Conservation (phyloP, 1,140 invertebrate genomes). For the Penaeus indicus region DNA sequence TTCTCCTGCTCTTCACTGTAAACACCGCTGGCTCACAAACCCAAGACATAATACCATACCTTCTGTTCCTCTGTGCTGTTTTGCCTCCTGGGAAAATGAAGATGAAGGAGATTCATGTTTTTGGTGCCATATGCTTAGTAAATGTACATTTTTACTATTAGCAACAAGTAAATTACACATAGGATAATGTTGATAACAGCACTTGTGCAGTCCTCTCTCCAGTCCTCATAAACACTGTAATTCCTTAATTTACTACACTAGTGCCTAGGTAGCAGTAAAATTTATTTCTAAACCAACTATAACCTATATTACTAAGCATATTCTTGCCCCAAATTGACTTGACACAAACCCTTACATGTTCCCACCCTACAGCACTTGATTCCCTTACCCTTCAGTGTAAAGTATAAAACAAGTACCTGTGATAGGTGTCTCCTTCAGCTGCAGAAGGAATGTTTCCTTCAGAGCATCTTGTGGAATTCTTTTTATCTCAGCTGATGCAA, state of each 20-base stretch:
- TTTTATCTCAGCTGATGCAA: constrained; percentile 10
- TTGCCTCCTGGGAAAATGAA: constrained; percentile 17
- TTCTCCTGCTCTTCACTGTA: constrained; percentile 58
- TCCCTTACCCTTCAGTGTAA: constrained; percentile 6
- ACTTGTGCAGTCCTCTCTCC: no score
- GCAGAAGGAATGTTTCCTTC: constrained; percentile 16
- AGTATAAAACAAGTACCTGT: no score
- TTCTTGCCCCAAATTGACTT: constrained; percentile 8
- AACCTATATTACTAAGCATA: constrained; percentile 43
- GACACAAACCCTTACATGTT: constrained; percentile 24
- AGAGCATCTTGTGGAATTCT: not conserved
- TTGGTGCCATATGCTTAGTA: constrained; percentile 38
- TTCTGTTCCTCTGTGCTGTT: constrained; percentile 61
- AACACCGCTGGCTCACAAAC: constrained; percentile 59
- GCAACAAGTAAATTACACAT: constrained; percentile 16
- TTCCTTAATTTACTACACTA: no score
- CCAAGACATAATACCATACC: constrained; percentile 51
- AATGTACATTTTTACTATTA: constrained; percentile 25
- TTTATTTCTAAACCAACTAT: no score
- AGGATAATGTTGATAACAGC: constrained; percentile 18
- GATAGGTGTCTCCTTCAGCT: not conserved
- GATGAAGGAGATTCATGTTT: constrained; percentile 24
- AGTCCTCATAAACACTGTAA: no score
- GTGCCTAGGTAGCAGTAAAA: no score
- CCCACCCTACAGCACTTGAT: constrained; percentile 60